A percentile compares a stretch with the other conserved stretches of the same genome.
phyloP scores from a whole-genome alignment of 2,888 invertebrate species.

The Hirtodrosophila histrioides region DNA sequence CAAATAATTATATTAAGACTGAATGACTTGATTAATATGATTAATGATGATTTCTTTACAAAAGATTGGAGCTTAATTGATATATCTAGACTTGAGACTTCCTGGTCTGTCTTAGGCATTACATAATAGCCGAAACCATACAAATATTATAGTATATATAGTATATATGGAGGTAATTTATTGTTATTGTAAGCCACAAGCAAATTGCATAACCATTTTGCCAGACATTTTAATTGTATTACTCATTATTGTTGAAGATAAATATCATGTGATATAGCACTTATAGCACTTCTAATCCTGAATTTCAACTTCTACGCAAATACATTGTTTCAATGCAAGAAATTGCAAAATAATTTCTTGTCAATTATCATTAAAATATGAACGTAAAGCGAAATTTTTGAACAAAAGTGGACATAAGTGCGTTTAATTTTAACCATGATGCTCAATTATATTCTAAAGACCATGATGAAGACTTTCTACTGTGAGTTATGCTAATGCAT shows the following conservation, averaged over 20 bases:
- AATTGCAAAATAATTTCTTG: conserved; percentile 20
- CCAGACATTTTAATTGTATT: conserved; percentile 33
- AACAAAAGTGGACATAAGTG: conserved; percentile 22
- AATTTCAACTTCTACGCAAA: conserved; percentile 34
- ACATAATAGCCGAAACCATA: conserved; percentile 38
- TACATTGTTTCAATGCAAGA: neutral
- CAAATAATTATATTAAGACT: conserved; percentile 24
- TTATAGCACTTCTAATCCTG: conserved; percentile 31
- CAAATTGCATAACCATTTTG: conserved; percentile 42
- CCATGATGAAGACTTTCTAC: conserved; percentile 61
- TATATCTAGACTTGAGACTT: conserved; percentile 41
- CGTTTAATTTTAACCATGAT: conserved; percentile 72
- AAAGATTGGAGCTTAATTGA: conserved; percentile 27
- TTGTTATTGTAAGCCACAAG: neutral
- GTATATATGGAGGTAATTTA: neutral
- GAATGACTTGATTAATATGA: conserved; percentile 33
- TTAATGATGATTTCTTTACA: conserved; percentile 50
- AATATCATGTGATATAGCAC: conserved; percentile 10
- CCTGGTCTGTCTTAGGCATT: conserved; percentile 39
- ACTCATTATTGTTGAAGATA: conserved; percentile 26
- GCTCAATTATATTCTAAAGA: conserved; percentile 5
- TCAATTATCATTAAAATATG: conserved; percentile 23
- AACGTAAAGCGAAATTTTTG: neutral
- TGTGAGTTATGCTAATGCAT: conserved; percentile 48
- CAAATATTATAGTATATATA: conserved; percentile 2